Evolutionary conservation across 2,797 vertebrate genomes (phyloP).

Genomic region (Sebastes oblongus): DNA sequence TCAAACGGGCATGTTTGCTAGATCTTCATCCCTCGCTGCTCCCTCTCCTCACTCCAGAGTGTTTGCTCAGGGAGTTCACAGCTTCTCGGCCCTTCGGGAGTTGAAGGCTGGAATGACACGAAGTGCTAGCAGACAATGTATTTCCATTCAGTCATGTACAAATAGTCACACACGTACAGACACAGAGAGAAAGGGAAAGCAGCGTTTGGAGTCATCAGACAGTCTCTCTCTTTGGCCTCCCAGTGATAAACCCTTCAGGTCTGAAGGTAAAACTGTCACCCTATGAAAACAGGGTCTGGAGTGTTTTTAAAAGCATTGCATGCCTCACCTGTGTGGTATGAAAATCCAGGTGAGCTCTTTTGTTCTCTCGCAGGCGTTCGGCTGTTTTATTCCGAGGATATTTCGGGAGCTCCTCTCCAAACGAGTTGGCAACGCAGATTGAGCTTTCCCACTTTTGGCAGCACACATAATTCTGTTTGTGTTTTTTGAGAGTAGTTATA

Average conservation of each 20-base stretch:
- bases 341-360: conserved; percentile 42
- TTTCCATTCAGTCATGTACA: conserved; percentile 50
- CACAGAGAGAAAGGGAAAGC: conserved; percentile 21
- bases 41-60: conserved; percentile 27
- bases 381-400: conserved; percentile 12
- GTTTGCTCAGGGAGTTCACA: conserved; percentile 70
- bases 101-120: conserved; percentile 56
- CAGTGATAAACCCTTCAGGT: conserved; percentile 28
- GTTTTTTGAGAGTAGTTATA: conserved; percentile 46
- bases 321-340: conserved; percentile 56
- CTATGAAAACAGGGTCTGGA: conserved; percentile 45
- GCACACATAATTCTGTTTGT: conserved; percentile 34
- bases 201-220: conserved; percentile 31
- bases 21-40: conserved; percentile 28
- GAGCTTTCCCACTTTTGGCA: conserved; percentile 24
- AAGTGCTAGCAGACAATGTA: conserved; percentile 30
- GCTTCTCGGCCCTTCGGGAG: conserved; percentile 40
- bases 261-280: conserved; percentile 51
- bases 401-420: conserved; percentile 9
- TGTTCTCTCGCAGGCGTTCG: conserved; percentile 25
- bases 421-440: neutral
- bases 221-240: conserved; percentile 18
- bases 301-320: conserved; percentile 46
- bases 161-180: neutral
- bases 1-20: conserved; percentile 76